phyloP scores from a whole-genome alignment of 2,888 invertebrate species.

The Tenthredo scrophulariae region DNA sequence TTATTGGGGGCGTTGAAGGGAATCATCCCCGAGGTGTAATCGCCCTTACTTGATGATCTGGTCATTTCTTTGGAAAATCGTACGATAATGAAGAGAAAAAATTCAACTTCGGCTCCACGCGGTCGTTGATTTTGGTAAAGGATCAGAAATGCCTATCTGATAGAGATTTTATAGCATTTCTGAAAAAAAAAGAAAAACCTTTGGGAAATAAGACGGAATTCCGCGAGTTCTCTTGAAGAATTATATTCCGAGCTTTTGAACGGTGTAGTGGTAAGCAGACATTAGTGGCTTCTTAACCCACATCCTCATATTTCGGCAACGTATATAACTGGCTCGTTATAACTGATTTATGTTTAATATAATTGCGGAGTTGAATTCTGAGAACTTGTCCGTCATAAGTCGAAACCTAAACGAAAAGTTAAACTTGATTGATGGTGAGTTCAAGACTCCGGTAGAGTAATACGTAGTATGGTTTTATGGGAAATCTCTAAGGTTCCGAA shows the following conservation, averaged over 20 bases:
- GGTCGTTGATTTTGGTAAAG: too few species aligned
- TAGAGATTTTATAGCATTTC: too few species aligned
- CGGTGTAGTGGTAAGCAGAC: background rate
- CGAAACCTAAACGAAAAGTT: slow-evolving; percentile 61
- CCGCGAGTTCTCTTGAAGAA: background rate
- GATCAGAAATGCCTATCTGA: too few species aligned
- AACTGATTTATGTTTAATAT: slow-evolving; percentile 72
- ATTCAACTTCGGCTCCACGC: too few species aligned
- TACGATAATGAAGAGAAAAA: background rate
- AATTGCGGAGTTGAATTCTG: slow-evolving; percentile 67
- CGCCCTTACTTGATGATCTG: background rate
- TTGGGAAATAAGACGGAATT: too few species aligned
- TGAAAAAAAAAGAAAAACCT: too few species aligned
- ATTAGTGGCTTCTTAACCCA: slow-evolving; percentile 35
- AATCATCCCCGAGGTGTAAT: background rate
- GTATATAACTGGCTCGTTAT: slow-evolving; percentile 65
- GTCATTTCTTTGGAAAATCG: background rate
- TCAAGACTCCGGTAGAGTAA: background rate
- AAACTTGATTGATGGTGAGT: slow-evolving; percentile 66
- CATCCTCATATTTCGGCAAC: slow-evolving; percentile 59
- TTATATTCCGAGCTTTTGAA: background rate
- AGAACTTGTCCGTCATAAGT: slow-evolving; percentile 62
- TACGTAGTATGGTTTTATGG: too few species aligned
- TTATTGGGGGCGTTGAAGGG: slow-evolving; percentile 42
- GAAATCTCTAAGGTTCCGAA: too few species aligned